Evolutionary conservation across 1,140 invertebrate genomes (phyloP), one percentile per base, ranked within the genome.

Genomic region (Lordiphosa collinella): DNA sequence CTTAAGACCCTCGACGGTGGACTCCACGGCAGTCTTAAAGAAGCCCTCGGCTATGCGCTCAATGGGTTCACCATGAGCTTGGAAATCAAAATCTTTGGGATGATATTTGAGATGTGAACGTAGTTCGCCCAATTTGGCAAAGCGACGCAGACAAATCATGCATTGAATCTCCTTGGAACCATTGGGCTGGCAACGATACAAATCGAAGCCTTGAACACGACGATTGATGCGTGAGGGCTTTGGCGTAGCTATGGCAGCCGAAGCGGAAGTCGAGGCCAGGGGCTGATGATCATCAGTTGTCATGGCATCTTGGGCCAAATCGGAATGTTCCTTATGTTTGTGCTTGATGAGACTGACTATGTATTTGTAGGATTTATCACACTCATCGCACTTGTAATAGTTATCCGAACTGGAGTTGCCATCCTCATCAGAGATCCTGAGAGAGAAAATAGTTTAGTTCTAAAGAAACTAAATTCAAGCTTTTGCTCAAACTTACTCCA

Each of bases 301-400:
- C 1, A 64, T 70, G 5, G 25, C 63, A 6, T 63, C 32, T 18
- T 38, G 63, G 5, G 65, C 49, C 0, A 52, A 31, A n/a, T 40
- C 59, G 0, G 29, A 12, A 38, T 79, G 75, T 13, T 62, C 70
- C 5, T 56, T 54, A 16, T 79, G 75, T 4, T 79, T 82, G 54
- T 79, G 75, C 51, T 80, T 80, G 6, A 82, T 80, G 3, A 80
- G 72, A 44, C 71, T 82, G 1, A 82, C 61, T 16, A 80, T 67
- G 25, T 80, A 80, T 37, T 76, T 80, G 32, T 76, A 80, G 3
- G 76, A 63, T 4, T 82, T 80, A 10, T 48, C 52, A 16, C 75
- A 80, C 12, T 75, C 61, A 44, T 80, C 76, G 13, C 75, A 80
- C 12, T 80, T 82, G 40, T 80, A 80, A 40, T 80, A 82, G 31